Conservation (phyloP, 2,113 vertebrate genomes). For the Callionymus lyra region DNA sequence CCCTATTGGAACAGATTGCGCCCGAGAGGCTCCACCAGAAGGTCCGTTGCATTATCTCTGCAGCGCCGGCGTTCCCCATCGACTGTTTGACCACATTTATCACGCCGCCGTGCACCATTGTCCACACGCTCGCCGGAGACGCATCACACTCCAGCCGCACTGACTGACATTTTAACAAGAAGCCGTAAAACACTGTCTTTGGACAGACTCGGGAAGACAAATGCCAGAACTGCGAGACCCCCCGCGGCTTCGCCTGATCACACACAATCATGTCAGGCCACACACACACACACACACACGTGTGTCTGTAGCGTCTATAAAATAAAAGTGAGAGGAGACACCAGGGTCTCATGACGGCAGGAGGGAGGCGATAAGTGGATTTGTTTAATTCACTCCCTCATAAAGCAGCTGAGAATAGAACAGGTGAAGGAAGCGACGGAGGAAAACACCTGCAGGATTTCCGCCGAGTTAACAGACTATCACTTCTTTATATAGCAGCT, state of each 20-base stretch:
- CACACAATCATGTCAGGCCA: conserved; percentile 51
- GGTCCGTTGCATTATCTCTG: conserved; percentile 25
- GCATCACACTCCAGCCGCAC: conserved; percentile 27
- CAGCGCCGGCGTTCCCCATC: conserved; percentile 18
- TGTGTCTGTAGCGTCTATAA: conserved; percentile 1
- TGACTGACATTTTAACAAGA: conserved; percentile 55
- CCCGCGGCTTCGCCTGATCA: conserved; percentile 16
- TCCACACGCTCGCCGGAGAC: conserved; percentile 32
- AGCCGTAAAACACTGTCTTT: conserved; percentile 46
- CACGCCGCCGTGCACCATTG: conserved; percentile 25
- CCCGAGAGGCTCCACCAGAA: conserved; percentile 8
- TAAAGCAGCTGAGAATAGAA: no score
- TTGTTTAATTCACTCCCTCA: no score
- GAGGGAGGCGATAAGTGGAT: no score
- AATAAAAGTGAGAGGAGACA: background rate
- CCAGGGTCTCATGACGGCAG: no score
- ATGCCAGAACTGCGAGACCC: conserved; percentile 31
- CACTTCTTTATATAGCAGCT: no score
- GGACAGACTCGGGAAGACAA: conserved; percentile 28
- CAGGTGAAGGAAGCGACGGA: no score
- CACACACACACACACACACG: conserved; percentile 3
- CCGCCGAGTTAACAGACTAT: no score
- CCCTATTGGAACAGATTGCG: conserved; percentile 33
- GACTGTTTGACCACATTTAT: conserved; percentile 36
- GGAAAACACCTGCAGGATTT: no score